phyloP scores from a whole-genome alignment of 2,113 vertebrate species.

The Lepus americanus region DNA sequence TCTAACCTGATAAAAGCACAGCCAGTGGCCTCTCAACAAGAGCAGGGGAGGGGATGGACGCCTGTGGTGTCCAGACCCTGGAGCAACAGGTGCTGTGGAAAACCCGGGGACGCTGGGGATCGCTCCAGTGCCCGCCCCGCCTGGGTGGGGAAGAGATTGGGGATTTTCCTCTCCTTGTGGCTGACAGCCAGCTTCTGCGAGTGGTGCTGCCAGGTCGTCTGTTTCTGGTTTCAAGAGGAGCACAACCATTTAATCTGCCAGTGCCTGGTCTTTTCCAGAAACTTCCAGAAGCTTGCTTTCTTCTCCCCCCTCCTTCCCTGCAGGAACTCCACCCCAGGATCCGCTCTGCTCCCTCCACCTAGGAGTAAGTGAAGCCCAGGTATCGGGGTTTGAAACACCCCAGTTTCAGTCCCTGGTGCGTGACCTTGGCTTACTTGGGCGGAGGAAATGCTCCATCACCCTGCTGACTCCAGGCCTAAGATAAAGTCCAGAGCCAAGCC shows the following conservation, averaged over 20 bases:
- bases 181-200: background rate
- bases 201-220: background rate
- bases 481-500: background rate
- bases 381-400: background rate
- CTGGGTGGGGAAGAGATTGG: background rate
- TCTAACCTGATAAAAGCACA: background rate
- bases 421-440: background rate
- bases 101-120: fast-evolving
- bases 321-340: background rate
- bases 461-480: background rate
- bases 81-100: background rate
- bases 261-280: background rate
- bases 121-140: background rate
- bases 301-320: background rate
- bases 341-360: background rate
- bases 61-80: background rate
- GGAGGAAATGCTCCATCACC: background rate
- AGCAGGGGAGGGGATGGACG: background rate
- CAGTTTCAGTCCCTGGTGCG: background rate
- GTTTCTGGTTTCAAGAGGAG: background rate
- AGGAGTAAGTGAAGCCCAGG: background rate
- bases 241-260: background rate
- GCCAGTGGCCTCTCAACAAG: background rate
- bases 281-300: background rate
- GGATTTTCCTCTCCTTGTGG: background rate